These are phyloP conservation scores for Bombus cullumanus DNA, from an alignment of 1,140 invertebrate species.

Conservation along the genomic window DNA sequence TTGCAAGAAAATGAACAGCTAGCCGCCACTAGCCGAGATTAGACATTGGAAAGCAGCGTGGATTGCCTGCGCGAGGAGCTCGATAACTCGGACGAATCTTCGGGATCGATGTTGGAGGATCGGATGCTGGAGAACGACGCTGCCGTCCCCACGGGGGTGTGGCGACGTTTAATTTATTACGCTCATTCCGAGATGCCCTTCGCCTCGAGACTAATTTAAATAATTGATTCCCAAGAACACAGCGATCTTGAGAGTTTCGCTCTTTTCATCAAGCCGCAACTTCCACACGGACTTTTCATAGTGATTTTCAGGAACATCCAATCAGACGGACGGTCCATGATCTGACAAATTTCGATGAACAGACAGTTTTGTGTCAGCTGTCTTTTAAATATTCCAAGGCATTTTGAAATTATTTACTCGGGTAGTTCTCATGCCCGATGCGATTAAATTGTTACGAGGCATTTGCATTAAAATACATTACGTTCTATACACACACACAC, in stretches of 20 bases:
- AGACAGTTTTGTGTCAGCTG: not conserved
- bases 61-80: constrained; percentile 33
- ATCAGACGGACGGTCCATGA: not conserved
- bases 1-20: constrained; percentile 69
- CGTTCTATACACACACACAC: too few species aligned
- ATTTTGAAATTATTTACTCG: too few species aligned
- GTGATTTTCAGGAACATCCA: not conserved
- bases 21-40: constrained; percentile 57
- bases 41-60: constrained; percentile 51
- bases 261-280: not conserved
- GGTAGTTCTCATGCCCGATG: too few species aligned
- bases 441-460: too few species aligned
- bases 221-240: constrained; percentile 65
- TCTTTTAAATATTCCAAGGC: not conserved
- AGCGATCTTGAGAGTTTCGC: constrained; percentile 46
- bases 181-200: constrained; percentile 56
- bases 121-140: constrained; percentile 31
- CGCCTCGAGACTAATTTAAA: constrained; percentile 61
- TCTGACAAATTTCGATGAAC: not conserved
- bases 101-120: not conserved
- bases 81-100: constrained; percentile 14
- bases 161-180: constrained; percentile 67
- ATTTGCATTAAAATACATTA: too few species aligned
- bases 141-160: constrained; percentile 44
- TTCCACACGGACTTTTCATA: not conserved